Percentiles rank a stretch among this genome's conserved stretches.
Conservation (phyloP, 1,140 invertebrate genomes). For the Bombus waltoni region DNA sequence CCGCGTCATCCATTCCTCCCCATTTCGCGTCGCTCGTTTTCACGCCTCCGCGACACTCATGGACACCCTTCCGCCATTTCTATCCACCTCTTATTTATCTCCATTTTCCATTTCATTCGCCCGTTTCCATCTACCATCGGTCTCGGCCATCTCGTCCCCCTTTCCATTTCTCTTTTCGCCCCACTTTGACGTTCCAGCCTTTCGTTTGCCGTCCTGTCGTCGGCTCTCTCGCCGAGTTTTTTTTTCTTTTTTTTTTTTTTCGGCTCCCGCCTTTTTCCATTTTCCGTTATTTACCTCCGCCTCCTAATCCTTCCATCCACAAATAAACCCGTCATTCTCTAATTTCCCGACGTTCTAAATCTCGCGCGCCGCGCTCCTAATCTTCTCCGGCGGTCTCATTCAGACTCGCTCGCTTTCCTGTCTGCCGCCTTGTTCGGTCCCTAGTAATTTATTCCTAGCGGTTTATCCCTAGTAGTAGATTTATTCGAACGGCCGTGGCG, state of each 20-base stretch:
- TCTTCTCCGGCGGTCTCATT: neutral
- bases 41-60: neutral
- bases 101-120: conserved; percentile 33
- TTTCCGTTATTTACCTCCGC: neutral
- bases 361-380: neutral
- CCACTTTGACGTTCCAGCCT: conserved; percentile 3
- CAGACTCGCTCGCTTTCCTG: neutral
- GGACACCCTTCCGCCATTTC: neutral
- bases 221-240: too few relatives aligned
- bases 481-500: too few relatives aligned
- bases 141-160: too few relatives aligned
- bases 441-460: too few relatives aligned
- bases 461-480: too few relatives aligned
- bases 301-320: neutral
- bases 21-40: neutral
- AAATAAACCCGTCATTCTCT: neutral
- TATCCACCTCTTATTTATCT: conserved; percentile 22
- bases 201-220: neutral
- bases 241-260: too few relatives aligned
- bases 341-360: neutral
- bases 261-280: neutral
- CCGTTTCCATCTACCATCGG: neutral
- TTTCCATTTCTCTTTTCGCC: conserved; percentile 17
- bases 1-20: neutral
- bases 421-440: neutral